Conservation (phyloP, 2,888 invertebrate genomes). For the Nipponacmea schrenckii region DNA sequence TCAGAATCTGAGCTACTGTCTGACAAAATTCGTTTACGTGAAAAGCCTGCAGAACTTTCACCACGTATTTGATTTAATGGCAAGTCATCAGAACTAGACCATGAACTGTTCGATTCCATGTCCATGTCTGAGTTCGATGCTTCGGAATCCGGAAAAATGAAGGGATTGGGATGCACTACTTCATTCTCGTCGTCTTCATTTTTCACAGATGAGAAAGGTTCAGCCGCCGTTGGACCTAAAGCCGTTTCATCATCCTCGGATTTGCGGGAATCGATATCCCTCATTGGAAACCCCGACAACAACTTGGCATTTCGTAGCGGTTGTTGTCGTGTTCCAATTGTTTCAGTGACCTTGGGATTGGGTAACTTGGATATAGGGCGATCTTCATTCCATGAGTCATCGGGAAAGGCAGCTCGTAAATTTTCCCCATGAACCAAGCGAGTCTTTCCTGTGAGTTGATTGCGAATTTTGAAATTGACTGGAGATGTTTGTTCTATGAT, state of each 20-base stretch:
- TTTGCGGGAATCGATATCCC: background rate
- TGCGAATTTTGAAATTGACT: background rate
- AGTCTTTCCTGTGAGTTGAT: conserved; percentile 10
- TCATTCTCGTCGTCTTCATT: too few species aligned
- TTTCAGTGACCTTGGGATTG: background rate
- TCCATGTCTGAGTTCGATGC: too few species aligned
- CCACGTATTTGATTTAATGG: too few species aligned
- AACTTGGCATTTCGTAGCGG: background rate
- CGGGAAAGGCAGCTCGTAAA: background rate
- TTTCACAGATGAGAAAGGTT: too few species aligned
- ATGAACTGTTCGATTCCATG: too few species aligned
- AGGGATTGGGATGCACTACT: too few species aligned
- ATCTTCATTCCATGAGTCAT: conserved; percentile 4
- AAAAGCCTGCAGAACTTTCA: too few species aligned
- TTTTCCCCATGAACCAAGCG: conserved; percentile 7
- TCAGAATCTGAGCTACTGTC: too few species aligned
- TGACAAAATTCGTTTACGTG: too few species aligned
- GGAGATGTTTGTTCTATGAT: conserved; percentile 8
- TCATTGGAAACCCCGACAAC: background rate
- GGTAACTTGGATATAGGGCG: background rate
- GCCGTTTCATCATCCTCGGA: background rate
- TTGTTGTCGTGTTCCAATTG: background rate
- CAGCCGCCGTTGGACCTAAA: background rate
- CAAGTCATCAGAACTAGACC: too few species aligned
- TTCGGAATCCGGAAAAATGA: too few species aligned